phyloP scores from a whole-genome alignment of 2,888 invertebrate genomes.

The Athalia circularis region DNA sequence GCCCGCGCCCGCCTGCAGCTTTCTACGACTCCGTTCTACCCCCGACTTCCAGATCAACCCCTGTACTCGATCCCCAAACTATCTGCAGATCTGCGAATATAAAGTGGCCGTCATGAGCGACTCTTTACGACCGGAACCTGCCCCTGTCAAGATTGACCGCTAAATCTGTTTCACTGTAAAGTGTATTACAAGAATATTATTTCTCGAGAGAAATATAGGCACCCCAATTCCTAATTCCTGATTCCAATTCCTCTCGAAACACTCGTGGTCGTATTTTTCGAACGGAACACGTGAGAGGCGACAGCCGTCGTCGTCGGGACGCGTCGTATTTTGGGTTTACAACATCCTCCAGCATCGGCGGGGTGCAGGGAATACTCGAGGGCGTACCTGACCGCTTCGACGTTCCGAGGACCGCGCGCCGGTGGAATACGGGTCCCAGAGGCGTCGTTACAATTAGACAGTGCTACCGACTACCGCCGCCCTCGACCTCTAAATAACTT shows the following conservation, averaged over 20 bases:
- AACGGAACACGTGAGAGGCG: neutral
- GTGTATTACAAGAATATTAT: too few relatives aligned
- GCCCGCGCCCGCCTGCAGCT: slow-evolving; percentile 47
- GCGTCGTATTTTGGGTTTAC: slow-evolving; percentile 69
- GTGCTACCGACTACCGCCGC: slow-evolving; percentile 67
- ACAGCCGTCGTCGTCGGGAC: slow-evolving; percentile 36
- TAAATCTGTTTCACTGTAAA: neutral
- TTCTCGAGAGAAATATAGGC: neutral
- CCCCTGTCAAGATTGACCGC: slow-evolving; percentile 1
- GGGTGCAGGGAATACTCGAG: slow-evolving; percentile 27
- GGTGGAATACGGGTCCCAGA: slow-evolving; percentile 68
- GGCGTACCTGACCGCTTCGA: slow-evolving; percentile 61
- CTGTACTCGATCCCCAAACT: neutral
- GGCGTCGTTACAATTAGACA: slow-evolving; percentile 73
- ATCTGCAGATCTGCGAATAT: slow-evolving; percentile 22
- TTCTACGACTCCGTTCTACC: slow-evolving; percentile 29
- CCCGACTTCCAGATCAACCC: neutral
- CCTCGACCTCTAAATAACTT: slow-evolving; percentile 71
- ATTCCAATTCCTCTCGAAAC: neutral
- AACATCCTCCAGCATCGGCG: slow-evolving; percentile 19
- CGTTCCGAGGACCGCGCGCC: slow-evolving; percentile 49
- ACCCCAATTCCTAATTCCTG: neutral
- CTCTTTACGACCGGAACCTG: neutral
- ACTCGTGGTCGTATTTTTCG: slow-evolving; percentile 17
- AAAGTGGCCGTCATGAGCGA: slow-evolving; percentile 24